These are phyloP conservation scores for Eupithecia dodoneata DNA, from an alignment of 2,888 invertebrate species.

Conservation along the genomic window DNA sequence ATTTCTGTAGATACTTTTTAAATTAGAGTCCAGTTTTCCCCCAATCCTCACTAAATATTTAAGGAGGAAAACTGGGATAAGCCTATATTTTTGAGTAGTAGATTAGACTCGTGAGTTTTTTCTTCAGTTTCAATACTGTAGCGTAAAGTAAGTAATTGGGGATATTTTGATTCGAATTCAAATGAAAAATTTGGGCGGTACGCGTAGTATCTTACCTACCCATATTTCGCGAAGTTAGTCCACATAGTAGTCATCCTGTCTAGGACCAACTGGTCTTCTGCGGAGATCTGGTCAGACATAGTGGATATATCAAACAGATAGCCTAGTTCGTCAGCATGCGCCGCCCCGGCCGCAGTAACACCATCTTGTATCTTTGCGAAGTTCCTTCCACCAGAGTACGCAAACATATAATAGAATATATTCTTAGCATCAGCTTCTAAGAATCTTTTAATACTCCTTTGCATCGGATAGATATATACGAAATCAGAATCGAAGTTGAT, in stretches of 20 bases:
- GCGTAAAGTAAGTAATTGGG: too few species aligned
- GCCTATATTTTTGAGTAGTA: neutral
- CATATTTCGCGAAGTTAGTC: constrained; percentile 70
- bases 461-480: constrained; percentile 55
- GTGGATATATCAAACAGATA: constrained; percentile 58
- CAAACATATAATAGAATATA: constrained; percentile 65
- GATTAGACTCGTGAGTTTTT: too few species aligned
- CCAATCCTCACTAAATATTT: too few species aligned
- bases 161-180: neutral
- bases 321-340: constrained; percentile 62
- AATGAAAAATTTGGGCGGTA: neutral
- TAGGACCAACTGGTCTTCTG: constrained; percentile 57
- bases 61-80: neutral
- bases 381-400: constrained; percentile 58
- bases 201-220: constrained; percentile 48
- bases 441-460: constrained; percentile 55
- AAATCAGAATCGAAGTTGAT: constrained; percentile 62
- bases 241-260: constrained; percentile 68
- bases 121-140: too few species aligned
- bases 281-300: constrained; percentile 37
- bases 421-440: constrained; percentile 46
- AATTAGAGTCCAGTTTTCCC: neutral
- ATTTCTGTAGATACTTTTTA: too few species aligned
- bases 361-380: constrained; percentile 42
- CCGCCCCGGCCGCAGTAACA: constrained; percentile 48